These are phyloP conservation scores for Setophaga petechia DNA, from an alignment of 2,113 vertebrate species.

Conservation along the genomic window DNA sequence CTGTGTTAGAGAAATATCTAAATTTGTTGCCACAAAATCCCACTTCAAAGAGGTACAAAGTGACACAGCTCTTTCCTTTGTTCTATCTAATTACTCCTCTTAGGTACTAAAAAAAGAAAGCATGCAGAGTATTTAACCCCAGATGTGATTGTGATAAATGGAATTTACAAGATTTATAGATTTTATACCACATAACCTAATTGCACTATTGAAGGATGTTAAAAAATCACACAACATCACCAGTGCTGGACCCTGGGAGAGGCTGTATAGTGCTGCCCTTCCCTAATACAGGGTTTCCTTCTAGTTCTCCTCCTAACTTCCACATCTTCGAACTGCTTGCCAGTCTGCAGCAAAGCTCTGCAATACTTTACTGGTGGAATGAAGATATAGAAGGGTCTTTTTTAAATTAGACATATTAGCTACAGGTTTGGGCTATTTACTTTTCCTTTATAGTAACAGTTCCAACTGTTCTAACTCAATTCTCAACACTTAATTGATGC, in stretches of 20 bases:
- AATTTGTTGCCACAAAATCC: constrained; percentile 10
- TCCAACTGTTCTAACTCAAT: not conserved
- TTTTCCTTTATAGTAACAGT: not conserved
- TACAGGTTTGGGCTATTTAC: not conserved
- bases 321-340: not conserved
- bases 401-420: not conserved
- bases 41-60: not conserved
- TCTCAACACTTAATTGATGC: not conserved
- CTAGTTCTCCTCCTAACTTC: not conserved
- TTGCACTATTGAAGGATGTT: not conserved
- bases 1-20: constrained; percentile 12
- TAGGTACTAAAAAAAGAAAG: not conserved
- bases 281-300: not conserved
- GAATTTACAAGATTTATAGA: not conserved
- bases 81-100: not conserved
- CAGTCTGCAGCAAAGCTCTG: not conserved
- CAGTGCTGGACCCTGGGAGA: not conserved
- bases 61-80: not conserved
- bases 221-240: not conserved
- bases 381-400: not conserved
- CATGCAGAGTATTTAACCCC: not conserved
- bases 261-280: not conserved
- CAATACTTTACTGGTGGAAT: not conserved
- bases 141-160: not conserved
- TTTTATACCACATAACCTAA: not conserved